Percentiles rank a stretch among this genome's conserved stretches.
These are phyloP conservation scores for Anoplophora glabripennis DNA, from an alignment of 1,140 invertebrate species.

Conservation along the genomic window DNA sequence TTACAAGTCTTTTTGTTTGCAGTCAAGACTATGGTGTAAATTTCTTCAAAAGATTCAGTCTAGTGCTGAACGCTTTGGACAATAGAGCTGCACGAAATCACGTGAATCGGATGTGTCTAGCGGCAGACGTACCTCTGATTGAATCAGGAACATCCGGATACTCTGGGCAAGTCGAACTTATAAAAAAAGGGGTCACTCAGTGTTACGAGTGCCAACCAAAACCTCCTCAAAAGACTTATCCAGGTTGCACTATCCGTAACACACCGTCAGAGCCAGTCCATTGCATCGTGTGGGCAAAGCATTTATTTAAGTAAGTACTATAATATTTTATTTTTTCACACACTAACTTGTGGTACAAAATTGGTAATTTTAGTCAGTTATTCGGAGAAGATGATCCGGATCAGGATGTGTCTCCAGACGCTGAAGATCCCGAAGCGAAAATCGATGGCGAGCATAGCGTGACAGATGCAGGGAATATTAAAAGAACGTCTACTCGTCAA, in stretches of 20 bases:
- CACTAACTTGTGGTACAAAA: neutral
- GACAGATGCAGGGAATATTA: conserved; percentile 63
- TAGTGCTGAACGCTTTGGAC: conserved; percentile 97
- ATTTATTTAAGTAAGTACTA: conserved; percentile 90
- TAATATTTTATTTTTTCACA: neutral
- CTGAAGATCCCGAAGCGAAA: conserved; percentile 83
- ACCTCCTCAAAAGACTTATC: conserved; percentile 87
- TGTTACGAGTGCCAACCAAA: conserved; percentile 98
- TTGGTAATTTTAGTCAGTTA: conserved; percentile 71
- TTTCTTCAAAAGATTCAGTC: conserved; percentile 88
- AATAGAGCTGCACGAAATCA: conserved; percentile 95
- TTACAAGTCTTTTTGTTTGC: conserved; percentile 52
- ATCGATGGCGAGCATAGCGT: conserved; percentile 50
- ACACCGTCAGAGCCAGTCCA: conserved; percentile 99
- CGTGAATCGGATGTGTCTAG: conserved; percentile 98
- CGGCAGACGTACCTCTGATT: conserved; percentile 88
- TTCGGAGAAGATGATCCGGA: conserved; percentile 96
- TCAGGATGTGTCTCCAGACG: conserved; percentile 97
- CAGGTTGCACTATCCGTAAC: conserved; percentile 98
- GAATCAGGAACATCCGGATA: conserved; percentile 98
- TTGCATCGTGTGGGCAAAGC: conserved; percentile 99
- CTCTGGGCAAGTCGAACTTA: conserved; percentile 87
- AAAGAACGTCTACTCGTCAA: conserved; percentile 79
- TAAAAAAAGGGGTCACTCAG: conserved; percentile 85
- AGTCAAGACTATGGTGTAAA: conserved; percentile 86